Percentiles rank a stretch among this genome's conserved stretches.
Evolutionary conservation across 1,140 invertebrate genomes (phyloP).

Genomic region (Lordiphosa mommai): DNA sequence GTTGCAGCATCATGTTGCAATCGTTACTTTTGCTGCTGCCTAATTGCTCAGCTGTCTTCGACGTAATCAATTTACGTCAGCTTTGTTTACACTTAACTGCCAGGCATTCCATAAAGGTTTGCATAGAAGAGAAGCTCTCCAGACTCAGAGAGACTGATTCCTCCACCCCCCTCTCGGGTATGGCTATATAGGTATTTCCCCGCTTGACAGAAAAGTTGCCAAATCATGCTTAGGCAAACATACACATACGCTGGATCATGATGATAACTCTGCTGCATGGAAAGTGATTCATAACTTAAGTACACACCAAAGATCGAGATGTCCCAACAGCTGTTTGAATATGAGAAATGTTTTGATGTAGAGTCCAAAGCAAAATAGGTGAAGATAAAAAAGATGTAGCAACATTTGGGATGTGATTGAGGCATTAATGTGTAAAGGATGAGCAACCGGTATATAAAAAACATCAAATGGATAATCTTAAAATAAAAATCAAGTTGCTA

Average conservation of each 20-base stretch:
- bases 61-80: conserved; percentile 35
- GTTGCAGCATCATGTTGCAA: conserved; percentile 48
- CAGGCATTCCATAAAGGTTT: conserved; percentile 8
- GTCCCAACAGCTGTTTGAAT: background rate
- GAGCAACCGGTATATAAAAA: too few relatives aligned
- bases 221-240: conserved; percentile 31
- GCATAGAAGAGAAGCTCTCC: conserved; percentile 23
- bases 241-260: conserved; percentile 12
- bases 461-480: too few relatives aligned
- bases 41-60: conserved; percentile 22
- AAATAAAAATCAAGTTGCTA: too few relatives aligned
- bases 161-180: too few relatives aligned
- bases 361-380: background rate
- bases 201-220: conserved; percentile 16
- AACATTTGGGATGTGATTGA: background rate
- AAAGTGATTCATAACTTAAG: conserved; percentile 34
- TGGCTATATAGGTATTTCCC: conserved; percentile 26
- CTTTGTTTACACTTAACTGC: conserved; percentile 30
- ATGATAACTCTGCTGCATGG: conserved; percentile 5
- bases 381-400: background rate
- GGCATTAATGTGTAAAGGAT: background rate
- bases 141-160: conserved; percentile 3
- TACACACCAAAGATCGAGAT: background rate
- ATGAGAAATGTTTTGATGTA: background rate
- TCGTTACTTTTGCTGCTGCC: conserved; percentile 3